Conservation (phyloP, 2,888 invertebrate genomes). For the Adelognathus sp. region DNA sequence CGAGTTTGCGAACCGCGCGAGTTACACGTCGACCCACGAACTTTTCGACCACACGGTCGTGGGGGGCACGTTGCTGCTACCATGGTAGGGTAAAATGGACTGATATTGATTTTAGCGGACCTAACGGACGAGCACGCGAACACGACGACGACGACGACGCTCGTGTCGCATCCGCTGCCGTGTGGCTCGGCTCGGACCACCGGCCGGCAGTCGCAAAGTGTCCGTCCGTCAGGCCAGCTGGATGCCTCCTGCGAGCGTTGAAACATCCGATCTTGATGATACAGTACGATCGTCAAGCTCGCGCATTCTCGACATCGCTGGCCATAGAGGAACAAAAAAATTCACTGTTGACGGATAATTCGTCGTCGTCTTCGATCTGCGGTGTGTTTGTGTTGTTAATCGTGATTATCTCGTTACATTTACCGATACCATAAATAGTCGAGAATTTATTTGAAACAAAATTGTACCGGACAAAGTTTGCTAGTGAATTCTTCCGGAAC, state of each 20-base stretch:
- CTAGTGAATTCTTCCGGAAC: not conserved
- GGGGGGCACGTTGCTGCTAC: too few species aligned
- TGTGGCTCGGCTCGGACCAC: constrained; percentile 47
- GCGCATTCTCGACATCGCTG: constrained; percentile 16
- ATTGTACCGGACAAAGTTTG: not conserved
- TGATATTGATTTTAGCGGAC: constrained; percentile 74
- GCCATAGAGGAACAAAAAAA: constrained; percentile 12
- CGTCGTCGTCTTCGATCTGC: constrained; percentile 41
- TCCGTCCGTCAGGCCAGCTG: constrained; percentile 54
- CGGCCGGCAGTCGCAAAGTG: constrained; percentile 63
- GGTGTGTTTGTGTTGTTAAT: constrained; percentile 53
- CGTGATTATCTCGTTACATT: not conserved
- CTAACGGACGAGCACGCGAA: constrained; percentile 50
- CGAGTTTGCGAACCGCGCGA: constrained; percentile 42
- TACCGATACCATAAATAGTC: not conserved
- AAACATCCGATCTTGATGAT: constrained; percentile 9
- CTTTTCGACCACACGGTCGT: constrained; percentile 6
- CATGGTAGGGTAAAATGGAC: constrained; percentile 69
- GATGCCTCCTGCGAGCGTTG: constrained; percentile 50
- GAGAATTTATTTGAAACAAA: not conserved
- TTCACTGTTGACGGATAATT: constrained; percentile 20
- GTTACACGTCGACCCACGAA: constrained; percentile 43
- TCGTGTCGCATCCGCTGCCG: constrained; percentile 42
- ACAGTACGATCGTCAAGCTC: not conserved
- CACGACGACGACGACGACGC: too few species aligned